Conservation (phyloP, 2,888 invertebrate genomes). For the Argyresthia goedartella region DNA sequence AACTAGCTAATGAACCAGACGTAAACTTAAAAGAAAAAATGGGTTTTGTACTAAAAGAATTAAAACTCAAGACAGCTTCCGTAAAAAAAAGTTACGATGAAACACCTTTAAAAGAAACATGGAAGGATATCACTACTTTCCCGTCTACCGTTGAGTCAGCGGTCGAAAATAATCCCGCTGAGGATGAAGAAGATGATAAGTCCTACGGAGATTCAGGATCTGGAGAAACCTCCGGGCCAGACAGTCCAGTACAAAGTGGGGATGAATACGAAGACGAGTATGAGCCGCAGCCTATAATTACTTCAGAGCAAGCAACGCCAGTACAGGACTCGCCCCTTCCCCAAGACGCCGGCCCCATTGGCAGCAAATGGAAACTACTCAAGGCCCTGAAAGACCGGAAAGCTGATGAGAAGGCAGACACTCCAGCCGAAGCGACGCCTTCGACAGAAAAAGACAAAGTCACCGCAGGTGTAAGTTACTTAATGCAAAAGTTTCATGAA, state of each 20-base stretch:
- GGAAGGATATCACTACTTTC: constrained; percentile 62
- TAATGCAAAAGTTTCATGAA: constrained; percentile 75
- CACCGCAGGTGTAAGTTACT: constrained; percentile 77
- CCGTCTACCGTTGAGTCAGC: constrained; percentile 56
- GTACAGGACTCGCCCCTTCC: constrained; percentile 36
- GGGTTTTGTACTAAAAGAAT: constrained; percentile 83
- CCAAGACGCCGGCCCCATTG: constrained; percentile 71
- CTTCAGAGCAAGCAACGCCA: constrained; percentile 29
- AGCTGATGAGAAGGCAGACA: constrained; percentile 86
- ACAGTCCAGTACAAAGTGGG: constrained; percentile 83
- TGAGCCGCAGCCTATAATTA: constrained; percentile 57
- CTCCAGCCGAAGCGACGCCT: constrained; percentile 73
- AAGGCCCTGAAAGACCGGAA: constrained; percentile 92
- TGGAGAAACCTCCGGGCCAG: constrained; percentile 90
- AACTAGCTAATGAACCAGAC: constrained; percentile 67
- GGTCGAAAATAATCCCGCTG: constrained; percentile 33
- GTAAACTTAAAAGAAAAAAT: constrained; percentile 83
- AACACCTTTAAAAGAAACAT: constrained; percentile 42
- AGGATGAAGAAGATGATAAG: constrained; percentile 46
- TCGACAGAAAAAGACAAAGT: constrained; percentile 75
- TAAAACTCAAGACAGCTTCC: constrained; percentile 76
- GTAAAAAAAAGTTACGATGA: constrained; percentile 53
- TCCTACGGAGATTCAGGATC: constrained; percentile 76
- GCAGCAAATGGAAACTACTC: constrained; percentile 91
- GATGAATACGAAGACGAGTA: constrained; percentile 79